A percentile compares a stretch with the other conserved stretches of the same genome.
Conservation (phyloP, 2,888 invertebrate genomes). For the Chymomyza caudatula region DNA sequence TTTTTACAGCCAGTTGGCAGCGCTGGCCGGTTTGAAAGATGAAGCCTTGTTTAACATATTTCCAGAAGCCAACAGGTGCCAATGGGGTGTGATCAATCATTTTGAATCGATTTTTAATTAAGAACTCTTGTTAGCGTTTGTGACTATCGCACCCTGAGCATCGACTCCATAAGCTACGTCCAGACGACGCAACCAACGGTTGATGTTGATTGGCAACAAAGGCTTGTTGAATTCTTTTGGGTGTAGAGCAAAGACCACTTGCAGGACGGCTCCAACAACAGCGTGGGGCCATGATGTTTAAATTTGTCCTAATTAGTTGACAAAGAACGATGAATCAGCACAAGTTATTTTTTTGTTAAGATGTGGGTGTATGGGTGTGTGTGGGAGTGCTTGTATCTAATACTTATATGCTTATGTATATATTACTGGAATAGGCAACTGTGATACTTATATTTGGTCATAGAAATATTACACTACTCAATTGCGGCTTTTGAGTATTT, state of each 20-base stretch:
- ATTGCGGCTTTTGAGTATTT: too few relatives aligned
- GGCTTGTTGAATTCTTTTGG: conserved; percentile 54
- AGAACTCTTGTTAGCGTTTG: conserved; percentile 77
- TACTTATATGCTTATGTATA: not conserved
- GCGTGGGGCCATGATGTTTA: conserved; percentile 61
- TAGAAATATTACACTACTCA: too few relatives aligned
- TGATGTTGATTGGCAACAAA: conserved; percentile 59
- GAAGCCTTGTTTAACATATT: conserved; percentile 76
- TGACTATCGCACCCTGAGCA: conserved; percentile 59
- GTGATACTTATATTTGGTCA: not conserved
- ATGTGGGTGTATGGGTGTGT: not conserved
- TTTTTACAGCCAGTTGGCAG: conserved; percentile 30
- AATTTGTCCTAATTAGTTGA: conserved; percentile 77
- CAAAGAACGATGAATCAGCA: conserved; percentile 73
- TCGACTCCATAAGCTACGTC: conserved; percentile 17
- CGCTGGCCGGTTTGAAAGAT: conserved; percentile 47
- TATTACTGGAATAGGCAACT: not conserved
- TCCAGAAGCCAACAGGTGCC: conserved; percentile 79
- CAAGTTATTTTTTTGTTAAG: conserved; percentile 11
- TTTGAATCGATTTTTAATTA: conserved; percentile 78
- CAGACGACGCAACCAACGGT: not conserved
- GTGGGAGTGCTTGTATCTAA: not conserved
- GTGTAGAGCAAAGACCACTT: conserved; percentile 18
- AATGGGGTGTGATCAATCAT: conserved; percentile 77
- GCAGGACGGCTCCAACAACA: conserved; percentile 40